These are phyloP conservation scores for Gobionotothen gibberifrons DNA, from an alignment of 2,797 vertebrate genomes.

Conservation along the genomic window DNA sequence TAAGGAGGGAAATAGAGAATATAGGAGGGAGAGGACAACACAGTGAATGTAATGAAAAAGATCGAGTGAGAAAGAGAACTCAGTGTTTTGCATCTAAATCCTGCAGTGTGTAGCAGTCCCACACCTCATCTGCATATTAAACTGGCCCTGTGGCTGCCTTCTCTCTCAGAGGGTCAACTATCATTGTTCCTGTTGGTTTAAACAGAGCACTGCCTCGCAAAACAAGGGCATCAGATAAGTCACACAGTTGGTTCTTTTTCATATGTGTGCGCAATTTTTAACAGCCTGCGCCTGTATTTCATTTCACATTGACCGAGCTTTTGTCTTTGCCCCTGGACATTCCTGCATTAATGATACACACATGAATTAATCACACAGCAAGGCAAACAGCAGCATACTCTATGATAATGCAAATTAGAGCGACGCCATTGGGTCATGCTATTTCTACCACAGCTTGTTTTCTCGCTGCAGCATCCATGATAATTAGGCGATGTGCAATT, in stretches of 20 bases:
- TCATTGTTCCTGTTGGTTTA: slow-evolving; percentile 73
- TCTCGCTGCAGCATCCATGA: slow-evolving; percentile 61
- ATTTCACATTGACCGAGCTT: slow-evolving; percentile 79
- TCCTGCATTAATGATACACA: slow-evolving; percentile 83
- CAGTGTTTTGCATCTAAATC: slow-evolving; percentile 60
- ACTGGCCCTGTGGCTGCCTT: slow-evolving; percentile 73
- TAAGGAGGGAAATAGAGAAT: slow-evolving; percentile 44
- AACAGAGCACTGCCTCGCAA: slow-evolving; percentile 64
- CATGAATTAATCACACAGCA: slow-evolving; percentile 83
- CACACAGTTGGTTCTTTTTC: slow-evolving; percentile 57
- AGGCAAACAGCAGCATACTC: slow-evolving; percentile 76
- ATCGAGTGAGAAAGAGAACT: slow-evolving; percentile 20
- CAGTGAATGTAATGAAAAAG: slow-evolving; percentile 46
- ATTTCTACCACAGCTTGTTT: slow-evolving; percentile 67
- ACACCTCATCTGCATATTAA: slow-evolving; percentile 79
- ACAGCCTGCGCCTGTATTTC: slow-evolving; percentile 57
- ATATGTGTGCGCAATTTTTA: slow-evolving; percentile 46
- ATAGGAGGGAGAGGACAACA: slow-evolving; percentile 16
- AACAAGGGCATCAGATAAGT: slow-evolving; percentile 75
- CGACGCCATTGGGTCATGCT: slow-evolving; percentile 69
- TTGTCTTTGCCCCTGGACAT: slow-evolving; percentile 84
- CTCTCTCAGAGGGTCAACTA: slow-evolving; percentile 74
- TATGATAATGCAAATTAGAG: slow-evolving; percentile 75
- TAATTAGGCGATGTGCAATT: slow-evolving; percentile 68
- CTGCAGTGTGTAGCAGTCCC: slow-evolving; percentile 64